Evolutionary conservation across 2,113 vertebrate species (phyloP).

Genomic region (Seriola quinqueradiata): DNA sequence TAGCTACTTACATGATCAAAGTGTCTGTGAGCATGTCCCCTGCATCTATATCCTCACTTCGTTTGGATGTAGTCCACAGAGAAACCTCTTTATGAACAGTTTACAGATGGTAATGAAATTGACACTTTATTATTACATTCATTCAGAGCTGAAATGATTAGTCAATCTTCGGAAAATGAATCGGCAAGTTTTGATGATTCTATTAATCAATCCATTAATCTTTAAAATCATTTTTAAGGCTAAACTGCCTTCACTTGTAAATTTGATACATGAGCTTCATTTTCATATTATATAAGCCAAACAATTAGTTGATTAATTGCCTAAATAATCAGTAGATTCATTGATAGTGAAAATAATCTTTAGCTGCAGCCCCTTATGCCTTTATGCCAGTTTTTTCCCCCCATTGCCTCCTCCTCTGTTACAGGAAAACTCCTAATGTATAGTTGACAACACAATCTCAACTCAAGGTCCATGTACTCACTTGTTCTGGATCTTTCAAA

Average conservation of each 20-base stretch:
- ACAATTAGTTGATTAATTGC: background rate
- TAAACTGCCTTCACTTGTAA: no score
- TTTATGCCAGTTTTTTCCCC: background rate
- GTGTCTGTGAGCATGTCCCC: slow-evolving; percentile 18
- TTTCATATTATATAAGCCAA: background rate
- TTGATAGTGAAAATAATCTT: background rate
- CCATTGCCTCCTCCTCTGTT: background rate
- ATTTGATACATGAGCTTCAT: background rate
- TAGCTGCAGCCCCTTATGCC: no score
- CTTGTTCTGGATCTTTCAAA: background rate
- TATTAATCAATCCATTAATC: no score
- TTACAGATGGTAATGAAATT: background rate
- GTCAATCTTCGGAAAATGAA: no score
- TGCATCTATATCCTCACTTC: background rate
- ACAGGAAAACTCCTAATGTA: background rate
- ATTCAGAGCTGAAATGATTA: no score
- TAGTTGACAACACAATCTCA: background rate
- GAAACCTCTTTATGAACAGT: background rate
- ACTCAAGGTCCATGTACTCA: background rate
- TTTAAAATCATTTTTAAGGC: no score
- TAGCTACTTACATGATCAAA: slow-evolving; percentile 10
- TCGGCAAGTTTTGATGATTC: no score
- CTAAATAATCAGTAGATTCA: background rate
- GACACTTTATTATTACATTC: background rate
- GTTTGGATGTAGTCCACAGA: background rate